phyloP scores from a whole-genome alignment of 2,888 invertebrate genomes.

The Tribolium freemani region DNA sequence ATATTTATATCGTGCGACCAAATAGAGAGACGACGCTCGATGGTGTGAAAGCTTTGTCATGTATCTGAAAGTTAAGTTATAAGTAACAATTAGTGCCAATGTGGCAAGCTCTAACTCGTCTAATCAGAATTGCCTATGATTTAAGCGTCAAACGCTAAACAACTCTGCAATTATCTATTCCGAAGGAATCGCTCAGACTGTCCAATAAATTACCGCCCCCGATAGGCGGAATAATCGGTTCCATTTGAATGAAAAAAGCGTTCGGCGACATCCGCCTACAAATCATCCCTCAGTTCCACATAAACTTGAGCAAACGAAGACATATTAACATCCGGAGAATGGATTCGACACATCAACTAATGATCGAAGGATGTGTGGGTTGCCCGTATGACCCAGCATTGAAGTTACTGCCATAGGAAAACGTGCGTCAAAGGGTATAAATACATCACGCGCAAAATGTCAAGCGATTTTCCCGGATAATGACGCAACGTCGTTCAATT shows the following conservation, averaged over 20 bases:
- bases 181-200: slow-evolving; percentile 41
- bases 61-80: slow-evolving; percentile 55
- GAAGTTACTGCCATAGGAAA: slow-evolving; percentile 33
- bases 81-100: slow-evolving; percentile 60
- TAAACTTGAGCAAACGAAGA: slow-evolving; percentile 31
- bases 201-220: slow-evolving; percentile 47
- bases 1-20: slow-evolving; percentile 52
- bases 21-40: slow-evolving; percentile 52
- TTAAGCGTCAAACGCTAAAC: slow-evolving; percentile 50
- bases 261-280: slow-evolving; percentile 34
- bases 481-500: slow-evolving; percentile 32
- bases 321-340: slow-evolving; percentile 43
- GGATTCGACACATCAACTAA: slow-evolving; percentile 39
- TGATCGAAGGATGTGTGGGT: slow-evolving; percentile 39
- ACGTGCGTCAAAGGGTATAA: slow-evolving; percentile 28
- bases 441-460: slow-evolving; percentile 14
- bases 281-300: slow-evolving; percentile 32
- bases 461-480: slow-evolving; percentile 11
- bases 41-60: slow-evolving; percentile 60
- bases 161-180: slow-evolving; percentile 49
- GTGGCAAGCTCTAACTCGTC: slow-evolving; percentile 40
- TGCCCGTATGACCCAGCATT: slow-evolving; percentile 33
- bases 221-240: slow-evolving; percentile 32
- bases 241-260: neutral
- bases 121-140: slow-evolving; percentile 50